A percentile compares a stretch with the other conserved stretches of the same genome.
Evolutionary conservation across 2,113 vertebrate genomes (phyloP).

Genomic region (Meleagris gallopavo): DNA sequence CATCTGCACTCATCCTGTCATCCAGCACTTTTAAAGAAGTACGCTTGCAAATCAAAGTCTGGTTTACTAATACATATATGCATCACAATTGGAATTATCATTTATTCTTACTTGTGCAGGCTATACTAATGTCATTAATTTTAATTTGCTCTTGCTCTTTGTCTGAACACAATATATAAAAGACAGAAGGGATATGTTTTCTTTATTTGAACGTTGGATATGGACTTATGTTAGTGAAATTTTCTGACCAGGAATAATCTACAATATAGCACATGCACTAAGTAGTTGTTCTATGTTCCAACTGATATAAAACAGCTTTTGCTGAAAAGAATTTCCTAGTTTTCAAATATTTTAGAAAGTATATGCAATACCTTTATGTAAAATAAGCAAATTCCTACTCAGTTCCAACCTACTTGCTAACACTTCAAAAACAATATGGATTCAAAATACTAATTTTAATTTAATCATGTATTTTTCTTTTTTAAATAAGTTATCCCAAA

Average conservation of each 20-base stretch:
- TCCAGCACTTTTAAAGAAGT: background rate
- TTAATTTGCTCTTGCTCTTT: background rate
- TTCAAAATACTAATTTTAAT: background rate
- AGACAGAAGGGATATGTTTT: background rate
- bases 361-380: background rate
- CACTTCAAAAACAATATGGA: background rate
- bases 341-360: background rate
- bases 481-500: background rate
- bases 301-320: background rate
- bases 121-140: background rate
- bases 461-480: background rate
- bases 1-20: background rate
- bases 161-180: background rate
- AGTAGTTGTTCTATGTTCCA: background rate
- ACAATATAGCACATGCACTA: background rate
- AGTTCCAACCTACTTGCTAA: background rate
- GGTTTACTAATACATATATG: background rate
- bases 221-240: background rate
- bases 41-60: background rate
- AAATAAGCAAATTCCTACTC: background rate
- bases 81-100: background rate
- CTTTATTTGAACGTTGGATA: background rate
- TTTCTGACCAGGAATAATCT: background rate
- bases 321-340: background rate
- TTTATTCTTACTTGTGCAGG: background rate